Conservation (phyloP, 2,888 invertebrate species). For the Amphimallon solstitiale region DNA sequence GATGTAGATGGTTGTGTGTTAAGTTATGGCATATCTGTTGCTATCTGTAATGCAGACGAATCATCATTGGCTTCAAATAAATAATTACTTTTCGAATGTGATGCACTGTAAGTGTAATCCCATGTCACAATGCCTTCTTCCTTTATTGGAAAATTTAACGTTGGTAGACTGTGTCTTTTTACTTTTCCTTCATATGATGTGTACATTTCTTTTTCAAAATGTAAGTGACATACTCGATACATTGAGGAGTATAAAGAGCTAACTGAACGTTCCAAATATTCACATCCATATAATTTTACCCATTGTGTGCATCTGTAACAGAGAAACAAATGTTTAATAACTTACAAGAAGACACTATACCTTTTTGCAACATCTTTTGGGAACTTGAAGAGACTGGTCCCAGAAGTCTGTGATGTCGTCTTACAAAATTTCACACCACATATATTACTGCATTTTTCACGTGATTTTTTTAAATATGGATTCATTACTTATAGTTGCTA, state of each 20-base stretch:
- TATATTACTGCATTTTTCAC: no score
- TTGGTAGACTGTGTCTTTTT: constrained; percentile 1
- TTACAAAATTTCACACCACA: no score
- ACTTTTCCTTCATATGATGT: not conserved
- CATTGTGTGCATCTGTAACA: not conserved
- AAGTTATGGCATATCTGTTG: not conserved
- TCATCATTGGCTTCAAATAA: not conserved
- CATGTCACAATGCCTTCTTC: not conserved
- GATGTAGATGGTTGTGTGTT: not conserved
- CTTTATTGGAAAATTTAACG: not conserved
- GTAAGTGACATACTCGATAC: not conserved
- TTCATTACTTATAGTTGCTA: no score
- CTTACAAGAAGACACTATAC: no score
- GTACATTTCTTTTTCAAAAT: constrained; percentile 1
- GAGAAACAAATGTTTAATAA: no score
- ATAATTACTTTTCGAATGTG: no score
- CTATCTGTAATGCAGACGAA: not conserved
- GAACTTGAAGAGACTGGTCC: no score
- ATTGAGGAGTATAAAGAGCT: not conserved
- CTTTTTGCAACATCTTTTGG: no score
- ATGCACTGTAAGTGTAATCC: no score
- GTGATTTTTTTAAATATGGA: no score
- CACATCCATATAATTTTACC: not conserved
- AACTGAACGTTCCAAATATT: not conserved
- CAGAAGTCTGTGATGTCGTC: no score